These are phyloP conservation scores for Deilephila porcellus DNA, from an alignment of 2,888 invertebrate genomes.

Conservation along the genomic window DNA sequence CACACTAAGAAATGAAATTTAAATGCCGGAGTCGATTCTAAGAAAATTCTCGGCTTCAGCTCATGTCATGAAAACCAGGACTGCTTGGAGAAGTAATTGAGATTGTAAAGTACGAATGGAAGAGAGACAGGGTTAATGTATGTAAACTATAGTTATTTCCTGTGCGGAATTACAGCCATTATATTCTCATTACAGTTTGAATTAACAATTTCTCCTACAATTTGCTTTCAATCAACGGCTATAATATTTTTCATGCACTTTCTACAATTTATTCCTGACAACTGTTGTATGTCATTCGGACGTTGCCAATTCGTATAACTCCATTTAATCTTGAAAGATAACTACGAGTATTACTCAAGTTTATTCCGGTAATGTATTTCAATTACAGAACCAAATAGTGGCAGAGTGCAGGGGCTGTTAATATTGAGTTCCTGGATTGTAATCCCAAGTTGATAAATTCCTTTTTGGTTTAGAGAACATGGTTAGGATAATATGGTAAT, in stretches of 20 bases:
- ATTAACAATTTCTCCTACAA: conserved; percentile 17
- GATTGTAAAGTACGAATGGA: background rate
- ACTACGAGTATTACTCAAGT: background rate
- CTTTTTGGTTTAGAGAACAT: too few relatives aligned
- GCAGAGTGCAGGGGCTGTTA: too few relatives aligned
- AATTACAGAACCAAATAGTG: too few relatives aligned
- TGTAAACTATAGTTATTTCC: conserved; percentile 18
- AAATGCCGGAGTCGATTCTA: too few relatives aligned
- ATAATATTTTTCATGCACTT: background rate
- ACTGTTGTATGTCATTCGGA: conserved; percentile 6
- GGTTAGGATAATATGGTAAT: too few relatives aligned
- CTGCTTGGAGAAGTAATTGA: background rate
- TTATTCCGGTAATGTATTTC: too few relatives aligned
- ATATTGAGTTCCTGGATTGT: too few relatives aligned
- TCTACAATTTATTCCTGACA: background rate
- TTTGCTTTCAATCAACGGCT: conserved; percentile 11
- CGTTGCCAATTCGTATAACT: background rate
- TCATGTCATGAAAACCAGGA: background rate
- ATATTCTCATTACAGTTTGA: conserved; percentile 5
- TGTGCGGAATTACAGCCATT: conserved; percentile 5
- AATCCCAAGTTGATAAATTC: too few relatives aligned
- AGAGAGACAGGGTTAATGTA: background rate
- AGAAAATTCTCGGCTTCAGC: background rate
- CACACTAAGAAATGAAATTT: too few relatives aligned
- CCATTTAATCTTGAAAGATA: background rate